These are phyloP conservation scores for Parazoanthus atlanticus DNA, from an alignment of 92 coral and sea anemone species.

Conservation along the genomic window DNA sequence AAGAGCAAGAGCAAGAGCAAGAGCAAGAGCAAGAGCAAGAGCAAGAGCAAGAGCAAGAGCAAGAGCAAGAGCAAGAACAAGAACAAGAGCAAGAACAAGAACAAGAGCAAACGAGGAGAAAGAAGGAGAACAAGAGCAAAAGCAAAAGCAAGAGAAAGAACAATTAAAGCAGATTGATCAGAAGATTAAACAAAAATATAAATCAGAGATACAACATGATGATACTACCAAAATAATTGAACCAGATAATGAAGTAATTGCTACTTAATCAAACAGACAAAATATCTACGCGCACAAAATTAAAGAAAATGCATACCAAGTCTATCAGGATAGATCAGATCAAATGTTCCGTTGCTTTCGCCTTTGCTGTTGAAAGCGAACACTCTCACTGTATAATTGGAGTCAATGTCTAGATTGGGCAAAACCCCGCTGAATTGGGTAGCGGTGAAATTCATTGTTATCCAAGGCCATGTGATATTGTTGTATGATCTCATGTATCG, in stretches of 20 bases:
- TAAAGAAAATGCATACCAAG: slow-evolving; percentile 46
- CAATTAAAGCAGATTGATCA: not conserved
- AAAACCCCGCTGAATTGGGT: slow-evolving; percentile 43
- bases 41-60: not conserved
- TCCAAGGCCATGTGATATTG: slow-evolving; percentile 45
- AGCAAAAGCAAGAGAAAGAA: not conserved
- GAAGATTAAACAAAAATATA: too few relatives aligned
- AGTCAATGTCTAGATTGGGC: slow-evolving; percentile 55
- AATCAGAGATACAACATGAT: too few relatives aligned
- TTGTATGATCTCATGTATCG: slow-evolving; percentile 46
- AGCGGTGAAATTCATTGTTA: slow-evolving; percentile 54
- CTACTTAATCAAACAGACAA: not conserved
- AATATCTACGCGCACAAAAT: not conserved
- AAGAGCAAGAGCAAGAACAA: not conserved
- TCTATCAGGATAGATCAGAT: slow-evolving; percentile 60
- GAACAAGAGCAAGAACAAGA: not conserved
- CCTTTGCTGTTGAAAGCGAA: slow-evolving; percentile 81
- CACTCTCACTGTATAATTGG: slow-evolving; percentile 75
- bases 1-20: too few relatives aligned
- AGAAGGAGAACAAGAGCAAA: not conserved
- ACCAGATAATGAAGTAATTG: too few relatives aligned
- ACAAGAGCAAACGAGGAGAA: too few relatives aligned
- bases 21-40: too few relatives aligned
- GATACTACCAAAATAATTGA: too few relatives aligned
- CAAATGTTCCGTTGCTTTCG: slow-evolving; percentile 67